A percentile compares a stretch with the other conserved stretches of the same genome.
Evolutionary conservation across 2,797 vertebrate species (phyloP).

Genomic region (Brotula barbata): DNA sequence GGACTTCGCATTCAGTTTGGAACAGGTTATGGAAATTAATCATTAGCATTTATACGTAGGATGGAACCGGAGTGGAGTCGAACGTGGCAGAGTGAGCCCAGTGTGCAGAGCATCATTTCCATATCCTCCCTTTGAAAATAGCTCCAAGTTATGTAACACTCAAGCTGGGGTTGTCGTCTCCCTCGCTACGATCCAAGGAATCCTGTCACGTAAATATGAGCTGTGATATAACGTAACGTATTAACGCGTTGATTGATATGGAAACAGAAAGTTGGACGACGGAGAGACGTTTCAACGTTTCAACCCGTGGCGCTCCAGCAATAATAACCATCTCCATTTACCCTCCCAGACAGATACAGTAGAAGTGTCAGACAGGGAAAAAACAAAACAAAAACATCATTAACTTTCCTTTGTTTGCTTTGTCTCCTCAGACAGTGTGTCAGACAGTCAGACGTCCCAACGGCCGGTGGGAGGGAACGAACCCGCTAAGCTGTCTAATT

Average conservation of each 20-base stretch:
- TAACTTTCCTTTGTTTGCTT: neutral
- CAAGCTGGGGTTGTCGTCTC: neutral
- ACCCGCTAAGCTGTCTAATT: constrained; percentile 13
- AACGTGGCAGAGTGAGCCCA: constrained; percentile 8
- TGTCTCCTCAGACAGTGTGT: constrained; percentile 3
- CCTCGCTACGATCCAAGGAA: constrained; percentile 34
- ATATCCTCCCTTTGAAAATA: neutral
- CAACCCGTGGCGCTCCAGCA: constrained; percentile 17
- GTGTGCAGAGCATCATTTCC: neutral
- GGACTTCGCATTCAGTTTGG: neutral
- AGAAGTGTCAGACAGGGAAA: neutral
- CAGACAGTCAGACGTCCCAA: constrained; percentile 9
- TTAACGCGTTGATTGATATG: constrained; percentile 14
- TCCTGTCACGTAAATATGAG: constrained; percentile 16
- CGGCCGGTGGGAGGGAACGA: constrained; percentile 8
- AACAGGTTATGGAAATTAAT: neutral
- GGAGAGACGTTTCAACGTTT: constrained; percentile 13
- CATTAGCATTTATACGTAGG: no score
- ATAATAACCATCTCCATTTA: no score
- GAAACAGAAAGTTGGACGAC: constrained; percentile 5
- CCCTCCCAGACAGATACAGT: neutral
- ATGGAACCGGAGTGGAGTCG: constrained; percentile 7
- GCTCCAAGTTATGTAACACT: neutral
- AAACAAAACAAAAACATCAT: neutral
- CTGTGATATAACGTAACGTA: constrained; percentile 33